Evolutionary conservation across 2,113 vertebrate species (phyloP).

Genomic region (Nothoprocta pentlandii): DNA sequence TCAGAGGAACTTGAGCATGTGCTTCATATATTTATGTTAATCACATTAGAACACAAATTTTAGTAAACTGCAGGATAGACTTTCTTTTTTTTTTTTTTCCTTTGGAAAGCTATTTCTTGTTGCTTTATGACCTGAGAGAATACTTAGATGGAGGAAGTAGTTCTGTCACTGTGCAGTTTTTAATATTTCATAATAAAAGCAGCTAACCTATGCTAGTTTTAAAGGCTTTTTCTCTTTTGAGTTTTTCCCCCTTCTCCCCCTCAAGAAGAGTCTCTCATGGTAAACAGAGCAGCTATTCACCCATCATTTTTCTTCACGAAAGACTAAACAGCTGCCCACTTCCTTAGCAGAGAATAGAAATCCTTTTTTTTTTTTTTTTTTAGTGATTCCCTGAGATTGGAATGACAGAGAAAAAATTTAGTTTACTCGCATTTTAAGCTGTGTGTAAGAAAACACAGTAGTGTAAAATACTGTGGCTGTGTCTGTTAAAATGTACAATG

Average conservation of each 20-base stretch:
- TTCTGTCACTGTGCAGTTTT: neutral
- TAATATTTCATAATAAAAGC: conserved; percentile 10
- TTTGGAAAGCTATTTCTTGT: neutral
- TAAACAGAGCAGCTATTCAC: conserved; percentile 51
- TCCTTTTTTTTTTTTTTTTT: neutral
- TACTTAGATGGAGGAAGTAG: neutral
- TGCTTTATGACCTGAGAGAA: neutral
- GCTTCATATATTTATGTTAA: neutral
- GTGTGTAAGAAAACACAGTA: neutral
- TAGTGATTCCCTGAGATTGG: neutral
- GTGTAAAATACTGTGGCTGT: neutral
- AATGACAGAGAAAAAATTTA: conserved; percentile 15
- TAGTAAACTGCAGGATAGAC: neutral
- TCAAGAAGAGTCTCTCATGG: neutral
- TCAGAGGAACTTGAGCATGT: neutral
- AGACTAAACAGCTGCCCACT: conserved; percentile 8
- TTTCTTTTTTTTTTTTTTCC: neutral
- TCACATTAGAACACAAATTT: neutral
- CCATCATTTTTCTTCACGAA: conserved; percentile 11
- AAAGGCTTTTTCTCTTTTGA: neutral
- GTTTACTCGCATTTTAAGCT: neutral
- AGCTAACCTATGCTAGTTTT: neutral
- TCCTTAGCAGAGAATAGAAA: conserved; percentile 36
- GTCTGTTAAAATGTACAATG: neutral
- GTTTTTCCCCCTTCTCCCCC: neutral